phyloP scores from a whole-genome alignment of 2,113 vertebrate genomes.

The Odocoileus hemionus region DNA sequence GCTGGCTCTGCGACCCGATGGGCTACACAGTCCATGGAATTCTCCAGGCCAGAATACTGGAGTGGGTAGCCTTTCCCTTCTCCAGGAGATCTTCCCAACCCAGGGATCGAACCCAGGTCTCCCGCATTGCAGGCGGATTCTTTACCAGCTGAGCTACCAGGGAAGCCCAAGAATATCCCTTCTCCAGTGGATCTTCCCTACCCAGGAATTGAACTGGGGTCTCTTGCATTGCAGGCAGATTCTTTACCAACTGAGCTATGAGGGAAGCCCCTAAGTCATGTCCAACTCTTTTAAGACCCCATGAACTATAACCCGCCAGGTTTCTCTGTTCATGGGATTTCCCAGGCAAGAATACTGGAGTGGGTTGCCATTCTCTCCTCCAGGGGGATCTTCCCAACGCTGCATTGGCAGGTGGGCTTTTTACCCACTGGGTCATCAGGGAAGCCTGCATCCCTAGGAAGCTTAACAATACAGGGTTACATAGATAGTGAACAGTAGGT shows the following conservation, averaged over 20 bases:
- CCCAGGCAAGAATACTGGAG: not conserved
- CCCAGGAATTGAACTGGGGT: not conserved
- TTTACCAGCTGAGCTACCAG: not conserved
- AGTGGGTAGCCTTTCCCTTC: not conserved
- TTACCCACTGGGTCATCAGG: not conserved
- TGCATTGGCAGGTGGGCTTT: not conserved
- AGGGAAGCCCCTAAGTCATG: not conserved
- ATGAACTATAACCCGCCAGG: not conserved
- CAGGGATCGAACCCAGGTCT: not conserved
- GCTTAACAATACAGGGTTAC: not conserved
- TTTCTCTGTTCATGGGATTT: not conserved
- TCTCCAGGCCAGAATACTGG: not conserved
- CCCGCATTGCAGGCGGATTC: accelerated
- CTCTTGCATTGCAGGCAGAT: not conserved
- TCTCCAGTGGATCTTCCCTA: not conserved
- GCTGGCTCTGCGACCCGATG: not conserved
- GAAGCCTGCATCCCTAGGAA: not conserved
- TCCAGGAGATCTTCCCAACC: not conserved
- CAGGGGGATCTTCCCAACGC: not conserved
- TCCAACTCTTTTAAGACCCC: not conserved
- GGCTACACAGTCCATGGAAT: not conserved
- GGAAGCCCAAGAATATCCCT: not conserved
- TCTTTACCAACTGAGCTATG: not conserved
- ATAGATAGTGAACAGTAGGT: not conserved
- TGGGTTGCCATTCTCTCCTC: not conserved